Conservation (phyloP, 2,113 vertebrate genomes). For the Solenodon paradoxus region DNA sequence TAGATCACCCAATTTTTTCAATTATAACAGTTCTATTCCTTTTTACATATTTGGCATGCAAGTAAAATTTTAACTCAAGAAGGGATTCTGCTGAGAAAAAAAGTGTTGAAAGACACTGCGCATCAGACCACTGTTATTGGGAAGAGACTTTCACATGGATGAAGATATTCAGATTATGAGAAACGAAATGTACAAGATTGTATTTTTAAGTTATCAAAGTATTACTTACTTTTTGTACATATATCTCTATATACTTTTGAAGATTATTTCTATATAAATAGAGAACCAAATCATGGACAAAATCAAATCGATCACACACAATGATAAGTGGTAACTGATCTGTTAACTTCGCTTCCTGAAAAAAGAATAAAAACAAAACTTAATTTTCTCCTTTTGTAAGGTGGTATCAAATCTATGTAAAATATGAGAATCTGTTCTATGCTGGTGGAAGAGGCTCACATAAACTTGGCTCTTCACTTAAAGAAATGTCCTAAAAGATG, state of each 20-base stretch:
- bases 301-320: conserved; percentile 98
- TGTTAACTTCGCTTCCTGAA: conserved; percentile 97
- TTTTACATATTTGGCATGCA: neutral
- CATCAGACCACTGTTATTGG: neutral
- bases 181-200: neutral
- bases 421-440: conserved; percentile 27
- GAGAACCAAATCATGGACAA: conserved; percentile 97
- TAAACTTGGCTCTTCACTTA: neutral
- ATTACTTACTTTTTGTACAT: conserved; percentile 95
- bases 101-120: neutral
- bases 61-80: conserved; percentile 32
- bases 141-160: neutral
- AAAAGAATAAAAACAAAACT: conserved; percentile 40
- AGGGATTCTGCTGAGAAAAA: neutral
- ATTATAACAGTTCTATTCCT: neutral
- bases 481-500: conserved; percentile 21
- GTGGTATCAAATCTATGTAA: neutral
- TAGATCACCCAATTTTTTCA: neutral
- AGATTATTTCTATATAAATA: conserved; percentile 99
- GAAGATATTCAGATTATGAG: neutral
- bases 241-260: conserved; percentile 99
- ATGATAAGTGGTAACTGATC: conserved; percentile 98
- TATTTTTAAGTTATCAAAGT: conserved; percentile 9
- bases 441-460: neutral
- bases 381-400: neutral